Base-by-base conservation (phyloP, 2,888 invertebrate species). In the Baronia brevicornis region DNA sequence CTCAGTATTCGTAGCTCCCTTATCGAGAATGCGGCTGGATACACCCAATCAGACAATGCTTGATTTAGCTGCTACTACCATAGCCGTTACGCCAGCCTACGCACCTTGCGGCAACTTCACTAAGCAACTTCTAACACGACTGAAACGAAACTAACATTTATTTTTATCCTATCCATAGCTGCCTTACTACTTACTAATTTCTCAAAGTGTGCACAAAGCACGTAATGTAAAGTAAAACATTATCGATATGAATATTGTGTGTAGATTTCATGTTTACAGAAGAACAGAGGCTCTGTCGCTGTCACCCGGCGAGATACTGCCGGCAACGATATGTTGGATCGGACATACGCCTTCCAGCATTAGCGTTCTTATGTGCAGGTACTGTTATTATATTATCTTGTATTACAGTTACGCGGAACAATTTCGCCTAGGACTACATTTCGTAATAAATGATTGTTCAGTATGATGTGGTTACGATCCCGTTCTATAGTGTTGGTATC, bases 1-100 rank as follows among this genome's bases (percentile, higher is more conserved):
- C 38, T 42, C 14, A 5, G 20, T 39, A 38, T 48, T 22, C 47
- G 13, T 42, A 36, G 49, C 39, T 30, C 28, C 33, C 28, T 28
- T 25, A 24, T 3, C 7, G 43, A 54, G 71, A 72, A 68, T 67
- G 72, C 67, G 64, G 65, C 64, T 54, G 55, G 69, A 60, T 69
- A 66, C 67, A 69, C 64, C 72, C 74, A 74, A 75, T 77, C 75
- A 72, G 71, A 77, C 75, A 75, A 77, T 77, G 62, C 63, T 67
- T 73, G 75, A 74, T 74, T 72, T 74, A 74, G 61, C 69, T 46
- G 63, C 72, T 69, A 70, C 74, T 49, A 69, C 73, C 50, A 65
- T 55, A 60, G 68, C 70, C 64, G 74, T 73, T 73, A 73, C 75
- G 74, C 73, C 70, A 56, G 54, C 75, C 75, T 66, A 77, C 75